Conservation (phyloP, 2,888 invertebrate species). For the Synergus umbraculus region DNA sequence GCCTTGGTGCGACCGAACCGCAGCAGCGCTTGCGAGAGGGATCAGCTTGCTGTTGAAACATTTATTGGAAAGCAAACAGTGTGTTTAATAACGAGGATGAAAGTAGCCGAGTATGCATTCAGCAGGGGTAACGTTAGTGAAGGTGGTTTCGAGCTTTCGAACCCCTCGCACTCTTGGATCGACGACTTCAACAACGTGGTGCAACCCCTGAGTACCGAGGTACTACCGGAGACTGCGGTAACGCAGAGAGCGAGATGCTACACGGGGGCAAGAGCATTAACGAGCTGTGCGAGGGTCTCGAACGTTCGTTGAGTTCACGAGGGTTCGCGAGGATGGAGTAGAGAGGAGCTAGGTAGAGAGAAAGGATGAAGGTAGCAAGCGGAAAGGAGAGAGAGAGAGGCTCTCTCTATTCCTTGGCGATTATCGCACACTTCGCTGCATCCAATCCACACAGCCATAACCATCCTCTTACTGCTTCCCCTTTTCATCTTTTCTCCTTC, state of each 20-base stretch:
- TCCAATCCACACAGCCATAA: conserved; percentile 63
- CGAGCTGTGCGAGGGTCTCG: conserved; percentile 61
- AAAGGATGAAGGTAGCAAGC: conserved; percentile 43
- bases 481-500: conserved; percentile 49
- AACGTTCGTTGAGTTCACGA: conserved; percentile 60
- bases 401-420: conserved; percentile 64
- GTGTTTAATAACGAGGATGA: conserved; percentile 60
- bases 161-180: background rate
- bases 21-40: background rate
- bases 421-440: conserved; percentile 66
- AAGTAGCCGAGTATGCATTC: conserved; percentile 54
- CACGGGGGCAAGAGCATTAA: conserved; percentile 59
- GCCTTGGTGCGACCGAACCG: conserved; percentile 16
- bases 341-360: conserved; percentile 43
- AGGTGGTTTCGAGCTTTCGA: conserved; percentile 44
- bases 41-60: conserved; percentile 54
- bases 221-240: conserved; percentile 42
- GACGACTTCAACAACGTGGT: background rate
- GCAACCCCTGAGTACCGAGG: conserved; percentile 16
- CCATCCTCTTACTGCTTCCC: conserved; percentile 55
- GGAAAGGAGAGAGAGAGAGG: conserved; percentile 46
- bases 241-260: conserved; percentile 48
- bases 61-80: conserved; percentile 59
- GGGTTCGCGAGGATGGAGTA: conserved; percentile 50
- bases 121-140: conserved; percentile 49